phyloP scores from a whole-genome alignment of 2,888 invertebrate species.

The Mechanitis mazaeus region DNA sequence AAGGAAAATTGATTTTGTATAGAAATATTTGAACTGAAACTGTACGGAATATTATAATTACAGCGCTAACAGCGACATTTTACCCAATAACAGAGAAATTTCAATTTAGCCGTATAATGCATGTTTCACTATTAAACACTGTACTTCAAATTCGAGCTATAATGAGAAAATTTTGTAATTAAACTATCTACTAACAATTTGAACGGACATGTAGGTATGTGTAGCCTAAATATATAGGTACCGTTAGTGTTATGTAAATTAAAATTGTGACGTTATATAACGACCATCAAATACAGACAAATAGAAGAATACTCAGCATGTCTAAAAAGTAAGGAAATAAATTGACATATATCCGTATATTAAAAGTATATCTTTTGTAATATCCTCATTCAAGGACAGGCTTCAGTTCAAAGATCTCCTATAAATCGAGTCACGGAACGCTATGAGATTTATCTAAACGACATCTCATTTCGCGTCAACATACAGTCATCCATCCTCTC shows the following conservation, averaged over 20 bases:
- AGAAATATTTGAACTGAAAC: constrained; percentile 7
- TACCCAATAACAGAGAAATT: neutral
- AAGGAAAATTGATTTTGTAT: constrained; percentile 18
- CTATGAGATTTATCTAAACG: constrained; percentile 24
- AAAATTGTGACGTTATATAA: no score
- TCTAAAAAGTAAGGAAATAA: neutral
- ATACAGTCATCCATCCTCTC: constrained; percentile 28
- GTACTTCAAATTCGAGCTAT: neutral
- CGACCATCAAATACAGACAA: no score
- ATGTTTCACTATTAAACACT: neutral
- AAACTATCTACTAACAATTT: neutral
- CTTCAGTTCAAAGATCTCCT: constrained; percentile 19
- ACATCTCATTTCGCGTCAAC: constrained; percentile 27
- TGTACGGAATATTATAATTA: neutral
- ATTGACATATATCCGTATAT: neutral
- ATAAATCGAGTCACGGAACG: constrained; percentile 21
- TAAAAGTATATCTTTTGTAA: neutral
- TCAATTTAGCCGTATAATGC: neutral
- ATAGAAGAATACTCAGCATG: no score
- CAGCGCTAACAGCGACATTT: neutral
- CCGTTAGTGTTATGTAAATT: no score
- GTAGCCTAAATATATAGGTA: no score
- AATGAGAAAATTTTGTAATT: constrained; percentile 2
- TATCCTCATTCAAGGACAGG: neutral
- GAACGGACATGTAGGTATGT: no score